Conservation (phyloP, 1,140 invertebrate genomes). For the Sipha flava region DNA sequence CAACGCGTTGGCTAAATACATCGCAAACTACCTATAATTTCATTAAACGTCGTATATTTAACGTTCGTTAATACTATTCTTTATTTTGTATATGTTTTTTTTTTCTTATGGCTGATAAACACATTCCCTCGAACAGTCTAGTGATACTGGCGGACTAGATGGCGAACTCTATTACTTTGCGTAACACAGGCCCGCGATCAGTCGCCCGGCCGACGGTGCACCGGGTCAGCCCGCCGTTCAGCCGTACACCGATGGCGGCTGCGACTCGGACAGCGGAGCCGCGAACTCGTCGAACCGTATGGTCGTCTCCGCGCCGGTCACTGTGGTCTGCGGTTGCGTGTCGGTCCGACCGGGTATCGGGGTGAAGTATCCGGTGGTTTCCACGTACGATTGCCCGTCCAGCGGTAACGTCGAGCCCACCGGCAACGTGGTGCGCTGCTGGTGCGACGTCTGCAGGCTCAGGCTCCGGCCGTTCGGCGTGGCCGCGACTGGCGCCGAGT, state of each 20-base stretch:
- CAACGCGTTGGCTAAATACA: background rate
- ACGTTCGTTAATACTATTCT: too few relatives aligned
- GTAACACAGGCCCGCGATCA: too few relatives aligned
- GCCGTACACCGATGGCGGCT: background rate
- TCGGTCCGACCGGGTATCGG: background rate
- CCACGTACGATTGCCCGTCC: background rate
- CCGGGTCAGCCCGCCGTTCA: background rate
- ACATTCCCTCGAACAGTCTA: background rate
- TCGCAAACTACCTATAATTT: background rate
- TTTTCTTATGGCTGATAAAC: conserved; percentile 17
- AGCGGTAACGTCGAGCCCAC: too few relatives aligned
- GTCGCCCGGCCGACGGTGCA: background rate
- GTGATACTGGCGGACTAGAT: background rate
- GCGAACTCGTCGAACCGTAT: conserved; percentile 2
- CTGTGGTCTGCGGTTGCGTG: background rate
- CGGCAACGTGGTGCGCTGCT: background rate
- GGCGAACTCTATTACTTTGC: too few relatives aligned
- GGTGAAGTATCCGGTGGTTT: background rate
- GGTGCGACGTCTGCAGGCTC: background rate
- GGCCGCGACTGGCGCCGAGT: background rate
- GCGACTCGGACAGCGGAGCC: background rate
- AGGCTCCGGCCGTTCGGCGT: background rate
- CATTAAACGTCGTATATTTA: background rate
- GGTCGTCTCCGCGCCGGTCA: background rate
- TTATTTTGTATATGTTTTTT: too few relatives aligned